Conservation (phyloP, 2,113 vertebrate species). For the Stigmatopora nigra region DNA sequence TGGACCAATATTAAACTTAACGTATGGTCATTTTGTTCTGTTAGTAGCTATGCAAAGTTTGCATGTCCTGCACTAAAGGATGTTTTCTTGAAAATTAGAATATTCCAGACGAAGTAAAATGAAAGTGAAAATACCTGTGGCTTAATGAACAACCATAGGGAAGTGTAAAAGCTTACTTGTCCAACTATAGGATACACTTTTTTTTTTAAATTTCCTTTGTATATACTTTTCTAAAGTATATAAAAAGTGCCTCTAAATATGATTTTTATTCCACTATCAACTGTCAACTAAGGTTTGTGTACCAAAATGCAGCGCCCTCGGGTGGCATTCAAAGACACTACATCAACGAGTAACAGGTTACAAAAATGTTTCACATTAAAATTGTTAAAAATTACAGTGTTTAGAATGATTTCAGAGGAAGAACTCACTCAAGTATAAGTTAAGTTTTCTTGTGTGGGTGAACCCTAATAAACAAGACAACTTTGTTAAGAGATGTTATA, state of each 20-base stretch:
- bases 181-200: background rate
- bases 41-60: background rate
- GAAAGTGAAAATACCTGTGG: background rate
- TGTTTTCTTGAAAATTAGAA: background rate
- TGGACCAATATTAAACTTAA: background rate
- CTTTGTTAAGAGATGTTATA: background rate
- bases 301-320: constrained; percentile 36
- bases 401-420: background rate
- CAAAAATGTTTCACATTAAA: background rate
- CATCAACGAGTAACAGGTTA: constrained; percentile 35
- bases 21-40: background rate
- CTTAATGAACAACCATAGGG: background rate
- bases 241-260: background rate
- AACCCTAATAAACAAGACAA: background rate
- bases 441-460: background rate
- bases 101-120: background rate
- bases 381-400: background rate
- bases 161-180: background rate
- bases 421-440: background rate
- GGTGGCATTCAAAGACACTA: constrained; percentile 19
- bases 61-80: background rate
- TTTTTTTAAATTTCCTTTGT: too few species aligned
- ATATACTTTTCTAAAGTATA: too few species aligned
- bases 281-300: constrained; percentile 22
- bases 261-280: background rate